A percentile compares a stretch with the other conserved stretches of the same genome.
Conservation (phyloP, 2,888 invertebrate genomes). For the Hipparchia semele region DNA sequence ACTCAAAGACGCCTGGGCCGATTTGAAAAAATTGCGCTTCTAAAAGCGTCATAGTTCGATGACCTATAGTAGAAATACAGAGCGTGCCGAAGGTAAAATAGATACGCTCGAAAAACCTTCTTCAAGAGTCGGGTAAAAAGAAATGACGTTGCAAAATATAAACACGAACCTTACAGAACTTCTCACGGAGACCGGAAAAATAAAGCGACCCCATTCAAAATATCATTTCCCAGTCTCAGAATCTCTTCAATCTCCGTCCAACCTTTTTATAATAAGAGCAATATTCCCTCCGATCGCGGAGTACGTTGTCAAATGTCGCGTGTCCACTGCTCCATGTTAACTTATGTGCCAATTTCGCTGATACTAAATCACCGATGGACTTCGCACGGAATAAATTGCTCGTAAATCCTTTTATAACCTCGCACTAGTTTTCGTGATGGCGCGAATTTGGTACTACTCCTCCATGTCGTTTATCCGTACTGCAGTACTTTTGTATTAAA, state of each 20-base stretch:
- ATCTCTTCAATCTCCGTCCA: conserved; percentile 16
- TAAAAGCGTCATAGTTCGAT: no score
- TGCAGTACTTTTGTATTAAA: no score
- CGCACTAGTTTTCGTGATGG: conserved; percentile 38
- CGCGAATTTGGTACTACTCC: conserved; percentile 35
- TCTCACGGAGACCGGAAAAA: neutral
- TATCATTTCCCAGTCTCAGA: conserved; percentile 10
- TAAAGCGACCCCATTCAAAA: neutral
- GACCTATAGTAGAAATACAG: no score
- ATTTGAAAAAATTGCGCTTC: no score
- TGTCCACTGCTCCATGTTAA: conserved; percentile 56
- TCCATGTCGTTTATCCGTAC: conserved; percentile 8
- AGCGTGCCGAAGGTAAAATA: no score
- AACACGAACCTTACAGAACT: neutral
- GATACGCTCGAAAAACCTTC: no score
- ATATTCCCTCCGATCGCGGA: conserved; percentile 26
- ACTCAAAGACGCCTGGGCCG: no score
- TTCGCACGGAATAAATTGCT: conserved; percentile 51
- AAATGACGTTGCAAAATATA: neutral
- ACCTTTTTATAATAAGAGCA: conserved; percentile 24
- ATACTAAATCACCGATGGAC: conserved; percentile 65
- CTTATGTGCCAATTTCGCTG: conserved; percentile 64
- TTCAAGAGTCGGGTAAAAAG: no score
- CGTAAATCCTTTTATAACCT: conserved; percentile 49
- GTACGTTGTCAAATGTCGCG: conserved; percentile 37